phyloP scores from a whole-genome alignment of 2,113 vertebrate species.

The Coracopsis vasa region DNA sequence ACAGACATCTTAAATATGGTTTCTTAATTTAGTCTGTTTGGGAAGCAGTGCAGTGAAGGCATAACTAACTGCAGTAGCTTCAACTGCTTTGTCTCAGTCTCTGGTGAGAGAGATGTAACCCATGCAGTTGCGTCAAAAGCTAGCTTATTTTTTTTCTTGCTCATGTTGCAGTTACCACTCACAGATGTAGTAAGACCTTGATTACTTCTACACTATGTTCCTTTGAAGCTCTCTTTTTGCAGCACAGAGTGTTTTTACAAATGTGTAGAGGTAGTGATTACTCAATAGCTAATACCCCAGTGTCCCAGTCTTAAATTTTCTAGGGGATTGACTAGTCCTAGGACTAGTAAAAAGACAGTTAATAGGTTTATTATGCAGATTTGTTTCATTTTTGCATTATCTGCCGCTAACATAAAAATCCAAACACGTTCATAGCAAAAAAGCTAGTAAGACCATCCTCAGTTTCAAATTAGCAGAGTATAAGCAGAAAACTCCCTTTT shows the following conservation, averaged over 20 bases:
- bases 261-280: neutral
- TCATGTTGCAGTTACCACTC: neutral
- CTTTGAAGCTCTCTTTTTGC: neutral
- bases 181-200: neutral
- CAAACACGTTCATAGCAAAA: neutral
- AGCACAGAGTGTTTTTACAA: neutral
- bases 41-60: neutral
- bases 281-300: neutral
- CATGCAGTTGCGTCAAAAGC: neutral
- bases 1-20: neutral
- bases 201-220: neutral
- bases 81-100: neutral
- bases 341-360: neutral
- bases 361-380: neutral
- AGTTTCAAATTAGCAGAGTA: neutral
- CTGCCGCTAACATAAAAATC: neutral
- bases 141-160: neutral
- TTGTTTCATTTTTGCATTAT: neutral
- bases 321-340: neutral
- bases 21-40: constrained; percentile 51
- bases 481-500: neutral
- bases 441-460: neutral
- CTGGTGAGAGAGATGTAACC: neutral
- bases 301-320: neutral
- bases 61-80: neutral